Evolutionary conservation across 2,113 vertebrate genomes (phyloP).

Genomic region (Rana temporaria): DNA sequence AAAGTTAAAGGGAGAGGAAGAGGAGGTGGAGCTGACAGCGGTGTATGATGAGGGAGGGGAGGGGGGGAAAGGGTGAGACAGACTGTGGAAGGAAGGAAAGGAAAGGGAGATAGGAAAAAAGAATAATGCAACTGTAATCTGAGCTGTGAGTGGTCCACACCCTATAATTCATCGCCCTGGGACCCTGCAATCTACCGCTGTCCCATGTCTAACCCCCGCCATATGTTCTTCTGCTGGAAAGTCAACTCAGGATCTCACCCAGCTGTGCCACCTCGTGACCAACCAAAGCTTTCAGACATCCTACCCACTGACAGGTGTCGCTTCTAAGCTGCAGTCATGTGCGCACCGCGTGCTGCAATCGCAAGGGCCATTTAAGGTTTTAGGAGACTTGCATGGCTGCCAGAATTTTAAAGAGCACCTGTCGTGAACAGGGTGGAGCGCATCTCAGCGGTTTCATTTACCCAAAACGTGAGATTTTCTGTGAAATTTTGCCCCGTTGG

Average conservation of each 20-base stretch:
- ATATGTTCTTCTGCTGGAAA: conserved; percentile 3
- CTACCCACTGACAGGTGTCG: too few relatives aligned
- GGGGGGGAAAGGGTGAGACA: not conserved
- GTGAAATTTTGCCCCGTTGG: too few relatives aligned
- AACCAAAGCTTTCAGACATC: too few relatives aligned
- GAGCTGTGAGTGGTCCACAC: conserved; percentile 31
- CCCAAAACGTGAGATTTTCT: too few relatives aligned
- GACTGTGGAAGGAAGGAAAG: conserved; percentile 34
- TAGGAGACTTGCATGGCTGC: too few relatives aligned
- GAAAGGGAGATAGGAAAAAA: conserved; percentile 36
- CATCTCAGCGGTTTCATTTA: too few relatives aligned
- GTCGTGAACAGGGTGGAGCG: too few relatives aligned
- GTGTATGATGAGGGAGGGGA: not conserved
- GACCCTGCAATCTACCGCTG: conserved; percentile 32
- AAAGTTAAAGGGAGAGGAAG: conserved; percentile 43
- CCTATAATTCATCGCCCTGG: conserved; percentile 29
- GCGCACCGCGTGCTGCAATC: too few relatives aligned
- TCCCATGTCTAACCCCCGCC: not conserved
- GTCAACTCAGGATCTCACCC: not conserved
- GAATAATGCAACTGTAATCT: conserved; percentile 45
- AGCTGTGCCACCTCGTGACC: too few relatives aligned
- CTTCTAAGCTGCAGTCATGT: too few relatives aligned
- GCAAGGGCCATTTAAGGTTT: too few relatives aligned
- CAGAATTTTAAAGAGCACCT: too few relatives aligned
- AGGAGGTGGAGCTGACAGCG: conserved; percentile 16